Base-by-base conservation (phyloP, 2,797 vertebrate species). In the Cottoperca gobio region DNA sequence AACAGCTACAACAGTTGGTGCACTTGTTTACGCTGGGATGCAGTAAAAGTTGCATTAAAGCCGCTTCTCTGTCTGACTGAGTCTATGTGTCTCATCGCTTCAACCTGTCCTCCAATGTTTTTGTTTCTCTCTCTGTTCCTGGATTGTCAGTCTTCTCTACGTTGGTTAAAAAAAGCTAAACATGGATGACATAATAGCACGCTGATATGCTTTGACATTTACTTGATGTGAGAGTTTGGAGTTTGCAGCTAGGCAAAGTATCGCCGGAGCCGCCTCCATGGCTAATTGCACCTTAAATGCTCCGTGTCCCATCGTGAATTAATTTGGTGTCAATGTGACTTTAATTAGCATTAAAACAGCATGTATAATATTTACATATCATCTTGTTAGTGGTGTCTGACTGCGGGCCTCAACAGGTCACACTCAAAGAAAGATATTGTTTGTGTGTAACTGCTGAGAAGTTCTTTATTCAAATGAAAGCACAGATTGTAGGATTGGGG, bases 261-360 rank as follows among this genome's bases (percentile, higher is more conserved):
- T 87, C 54, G 46, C 71, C 55, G 54, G 68, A 71, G 73, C 79
- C 23, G 66, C 76, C 73, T 82, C 82, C 86, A 76, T 86, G 89
- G 88, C 83, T 93, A 93, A 94, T 94, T 94, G 86, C 91, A 87
- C 76, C 82, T 88, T 88, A 88, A 93, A 93, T 86, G 85, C 80
- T 79, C 71, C 66, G 28, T 87, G 83, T 89, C 83, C 79, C 70
- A 70, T 79, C 46, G 58, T 86, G 81, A 91, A 92, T 93, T 91
- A 85, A 93, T 92, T 86, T 82, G 83, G 76, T 83, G 88, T 83
- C 88, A 79, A 66, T 87, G 86, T 84, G 83, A 86, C 86, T 92
- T 92, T 91, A 90, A 94, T 90, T 85, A 82, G 66, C 82, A 69
- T 82, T 86, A 84, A 89, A 91, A 85, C 70, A 5, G 58, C 76